phyloP scores from a whole-genome alignment of 2,113 vertebrate genomes.

The Menura novaehollandiae region DNA sequence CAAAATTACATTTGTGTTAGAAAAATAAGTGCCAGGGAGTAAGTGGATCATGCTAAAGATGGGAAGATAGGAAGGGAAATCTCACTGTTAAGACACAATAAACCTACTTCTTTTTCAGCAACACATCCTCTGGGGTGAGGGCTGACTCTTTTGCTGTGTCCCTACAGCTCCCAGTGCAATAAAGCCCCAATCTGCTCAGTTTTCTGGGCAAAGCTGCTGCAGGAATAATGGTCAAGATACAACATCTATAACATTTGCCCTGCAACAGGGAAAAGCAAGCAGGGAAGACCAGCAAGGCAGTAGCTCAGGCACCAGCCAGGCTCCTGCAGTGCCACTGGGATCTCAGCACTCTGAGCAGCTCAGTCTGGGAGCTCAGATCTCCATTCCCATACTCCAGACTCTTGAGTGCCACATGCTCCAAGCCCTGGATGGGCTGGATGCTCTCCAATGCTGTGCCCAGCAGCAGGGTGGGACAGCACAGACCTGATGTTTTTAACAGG shows the following conservation, averaged over 20 bases:
- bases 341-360: background rate
- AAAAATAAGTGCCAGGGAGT: background rate
- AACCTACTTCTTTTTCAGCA: background rate
- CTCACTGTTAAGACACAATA: background rate
- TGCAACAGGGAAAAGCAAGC: background rate
- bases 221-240: background rate
- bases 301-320: background rate
- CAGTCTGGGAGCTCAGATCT: background rate
- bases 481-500: background rate
- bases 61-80: background rate
- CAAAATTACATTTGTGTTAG: background rate
- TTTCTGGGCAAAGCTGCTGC: background rate
- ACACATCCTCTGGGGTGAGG: background rate
- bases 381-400: background rate
- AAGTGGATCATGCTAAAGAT: background rate
- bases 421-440: background rate
- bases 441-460: fast-evolving
- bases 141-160: background rate
- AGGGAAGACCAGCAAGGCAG: background rate
- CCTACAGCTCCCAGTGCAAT: background rate
- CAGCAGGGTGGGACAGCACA: background rate
- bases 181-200: background rate
- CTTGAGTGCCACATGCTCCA: background rate
- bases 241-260: background rate
- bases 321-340: background rate